Evolutionary conservation across 2,797 vertebrate species (phyloP).

Genomic region (Melanotaenia pygmaea): DNA sequence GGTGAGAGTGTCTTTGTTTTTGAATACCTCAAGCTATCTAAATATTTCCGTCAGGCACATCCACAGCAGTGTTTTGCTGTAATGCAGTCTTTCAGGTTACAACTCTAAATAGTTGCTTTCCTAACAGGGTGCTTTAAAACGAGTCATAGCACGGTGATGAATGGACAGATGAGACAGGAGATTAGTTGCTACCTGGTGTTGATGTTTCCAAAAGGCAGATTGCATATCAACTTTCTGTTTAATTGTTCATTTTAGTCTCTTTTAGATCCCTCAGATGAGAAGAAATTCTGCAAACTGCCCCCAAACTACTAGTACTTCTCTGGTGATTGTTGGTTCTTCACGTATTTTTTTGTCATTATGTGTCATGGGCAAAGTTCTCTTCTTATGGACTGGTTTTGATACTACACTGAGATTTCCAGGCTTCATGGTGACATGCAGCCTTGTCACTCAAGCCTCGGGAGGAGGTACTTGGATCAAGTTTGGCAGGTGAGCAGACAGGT

Average conservation of each 20-base stretch:
- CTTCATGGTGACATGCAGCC: slow-evolving; percentile 36
- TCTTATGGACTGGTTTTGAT: not conserved
- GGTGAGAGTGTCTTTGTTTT: not conserved
- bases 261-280: slow-evolving; percentile 9
- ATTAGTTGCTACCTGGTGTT: slow-evolving; percentile 5
- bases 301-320: not conserved
- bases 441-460: slow-evolving; percentile 41
- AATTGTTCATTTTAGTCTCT: not conserved
- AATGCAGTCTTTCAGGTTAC: slow-evolving; percentile 64
- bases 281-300: slow-evolving; percentile 34
- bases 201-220: slow-evolving; percentile 20
- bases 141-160: slow-evolving; percentile 7
- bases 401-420: slow-evolving; percentile 11
- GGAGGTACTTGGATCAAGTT: slow-evolving; percentile 79
- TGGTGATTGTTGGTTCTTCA: not conserved
- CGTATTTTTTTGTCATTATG: slow-evolving; percentile 6
- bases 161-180: slow-evolving; percentile 12
- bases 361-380: slow-evolving; percentile 9
- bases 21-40: slow-evolving; percentile 42
- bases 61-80: slow-evolving; percentile 11
- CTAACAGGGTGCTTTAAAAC: not conserved
- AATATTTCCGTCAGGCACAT: slow-evolving; percentile 29
- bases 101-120: not conserved
- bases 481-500: slow-evolving; percentile 75
- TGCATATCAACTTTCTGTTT: slow-evolving; percentile 15